These are phyloP conservation scores for Sebastes hubbsi DNA, from an alignment of 2,797 vertebrate species.

Conservation along the genomic window DNA sequence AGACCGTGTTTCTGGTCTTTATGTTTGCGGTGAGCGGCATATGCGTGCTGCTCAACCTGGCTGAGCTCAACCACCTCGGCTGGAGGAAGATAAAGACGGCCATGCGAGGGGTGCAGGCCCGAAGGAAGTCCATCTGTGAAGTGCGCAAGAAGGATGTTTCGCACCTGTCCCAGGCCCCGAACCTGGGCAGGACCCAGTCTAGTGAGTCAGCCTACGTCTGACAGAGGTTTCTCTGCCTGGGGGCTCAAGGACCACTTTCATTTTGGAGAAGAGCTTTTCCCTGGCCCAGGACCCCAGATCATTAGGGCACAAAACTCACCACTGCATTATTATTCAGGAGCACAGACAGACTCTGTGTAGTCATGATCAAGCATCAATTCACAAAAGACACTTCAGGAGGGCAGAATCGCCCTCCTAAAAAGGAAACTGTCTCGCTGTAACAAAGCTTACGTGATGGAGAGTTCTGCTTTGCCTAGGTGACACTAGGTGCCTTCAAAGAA, in stretches of 20 bases:
- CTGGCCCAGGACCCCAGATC: slow-evolving; percentile 54
- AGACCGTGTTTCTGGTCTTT: slow-evolving; percentile 91
- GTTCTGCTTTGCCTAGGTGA: slow-evolving; percentile 72
- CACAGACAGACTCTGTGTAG: slow-evolving; percentile 60
- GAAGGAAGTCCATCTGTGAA: slow-evolving; percentile 87
- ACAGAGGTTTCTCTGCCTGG: slow-evolving; percentile 78
- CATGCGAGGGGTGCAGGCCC: slow-evolving; percentile 85
- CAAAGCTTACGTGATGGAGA: slow-evolving; percentile 38
- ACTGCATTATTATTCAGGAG: slow-evolving; percentile 69
- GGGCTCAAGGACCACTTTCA: slow-evolving; percentile 62
- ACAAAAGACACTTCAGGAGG: slow-evolving; percentile 55
- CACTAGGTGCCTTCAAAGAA: slow-evolving; percentile 78
- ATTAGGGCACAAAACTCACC: slow-evolving; percentile 63
- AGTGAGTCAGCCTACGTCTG: slow-evolving; percentile 92
- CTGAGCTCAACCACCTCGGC: slow-evolving; percentile 92
- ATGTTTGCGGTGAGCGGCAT: slow-evolving; percentile 95
- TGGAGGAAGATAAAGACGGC: slow-evolving; percentile 91
- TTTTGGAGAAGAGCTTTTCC: slow-evolving; percentile 70
- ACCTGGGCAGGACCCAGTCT: slow-evolving; percentile 89
- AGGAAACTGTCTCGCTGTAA: slow-evolving; percentile 55
- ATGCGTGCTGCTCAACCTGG: slow-evolving; percentile 91
- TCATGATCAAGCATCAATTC: slow-evolving; percentile 55
- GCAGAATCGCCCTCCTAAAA: slow-evolving; percentile 38
- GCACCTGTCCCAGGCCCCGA: slow-evolving; percentile 82
- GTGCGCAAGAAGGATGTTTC: slow-evolving; percentile 87